Conservation (phyloP, 2,888 invertebrate species). For the Limnephilus auricula region DNA sequence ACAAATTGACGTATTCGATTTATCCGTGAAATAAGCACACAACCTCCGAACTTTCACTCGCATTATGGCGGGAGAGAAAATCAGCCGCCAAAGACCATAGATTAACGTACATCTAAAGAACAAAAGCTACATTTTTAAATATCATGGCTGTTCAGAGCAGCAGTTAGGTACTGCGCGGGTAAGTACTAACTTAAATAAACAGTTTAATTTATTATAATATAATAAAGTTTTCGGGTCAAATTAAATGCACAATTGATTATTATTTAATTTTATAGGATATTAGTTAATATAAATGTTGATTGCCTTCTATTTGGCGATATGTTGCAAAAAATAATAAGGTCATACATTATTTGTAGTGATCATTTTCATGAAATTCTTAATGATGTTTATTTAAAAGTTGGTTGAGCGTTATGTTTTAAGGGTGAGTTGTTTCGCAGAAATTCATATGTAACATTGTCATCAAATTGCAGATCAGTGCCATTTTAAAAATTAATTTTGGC, state of each 20-base stretch:
- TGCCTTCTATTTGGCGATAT: background rate
- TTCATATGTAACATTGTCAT: no score
- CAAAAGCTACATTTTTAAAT: background rate
- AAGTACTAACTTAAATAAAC: constrained; percentile 2
- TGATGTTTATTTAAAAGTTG: background rate
- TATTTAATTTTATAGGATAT: background rate
- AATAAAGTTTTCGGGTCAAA: background rate
- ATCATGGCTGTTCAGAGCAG: background rate
- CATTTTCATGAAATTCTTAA: background rate
- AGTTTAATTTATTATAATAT: background rate
- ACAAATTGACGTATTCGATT: background rate
- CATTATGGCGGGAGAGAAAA: background rate
- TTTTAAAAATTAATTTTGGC: no score
- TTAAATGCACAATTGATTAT: background rate
- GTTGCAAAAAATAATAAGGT: background rate
- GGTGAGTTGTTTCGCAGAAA: no score
- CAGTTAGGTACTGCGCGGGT: background rate
- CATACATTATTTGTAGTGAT: background rate
- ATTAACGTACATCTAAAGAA: background rate
- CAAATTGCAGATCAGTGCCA: no score
- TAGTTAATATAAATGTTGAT: background rate
- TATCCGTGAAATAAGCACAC: background rate
- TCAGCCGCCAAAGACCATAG: background rate
- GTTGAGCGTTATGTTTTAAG: background rate
- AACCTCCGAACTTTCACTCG: background rate